Conservation (phyloP, 2,113 vertebrate species). For the Leiothrix lutea region DNA sequence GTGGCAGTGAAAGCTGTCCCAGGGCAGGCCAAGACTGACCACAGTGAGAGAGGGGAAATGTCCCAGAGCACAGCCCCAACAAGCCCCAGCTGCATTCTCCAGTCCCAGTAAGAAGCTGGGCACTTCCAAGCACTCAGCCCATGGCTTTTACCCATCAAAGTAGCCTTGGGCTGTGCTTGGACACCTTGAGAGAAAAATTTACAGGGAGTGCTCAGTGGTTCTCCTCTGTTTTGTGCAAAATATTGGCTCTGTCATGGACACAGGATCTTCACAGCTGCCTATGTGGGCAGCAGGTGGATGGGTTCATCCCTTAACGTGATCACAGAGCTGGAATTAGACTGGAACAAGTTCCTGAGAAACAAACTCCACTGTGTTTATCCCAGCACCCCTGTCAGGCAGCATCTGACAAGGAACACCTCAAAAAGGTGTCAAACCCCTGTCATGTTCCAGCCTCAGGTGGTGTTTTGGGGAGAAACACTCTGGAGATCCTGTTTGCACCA, state of each 20-base stretch:
- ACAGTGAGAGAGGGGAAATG: not conserved
- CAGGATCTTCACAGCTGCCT: not conserved
- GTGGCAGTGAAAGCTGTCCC: not conserved
- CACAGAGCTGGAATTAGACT: not conserved
- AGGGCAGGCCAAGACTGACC: not conserved
- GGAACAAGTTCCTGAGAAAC: not conserved
- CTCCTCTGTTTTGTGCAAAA: not conserved
- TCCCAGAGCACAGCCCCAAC: fast-evolving
- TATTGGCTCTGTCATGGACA: not conserved
- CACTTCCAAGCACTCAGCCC: not conserved
- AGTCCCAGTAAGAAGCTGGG: not conserved
- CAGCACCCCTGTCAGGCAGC: not conserved
- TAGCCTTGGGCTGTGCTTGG: not conserved
- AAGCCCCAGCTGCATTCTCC: not conserved
- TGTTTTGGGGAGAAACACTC: not conserved
- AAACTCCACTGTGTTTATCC: not conserved
- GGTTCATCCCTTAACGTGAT: not conserved
- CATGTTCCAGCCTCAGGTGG: not conserved
- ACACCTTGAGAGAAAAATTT: not conserved
- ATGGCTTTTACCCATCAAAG: fast-evolving
- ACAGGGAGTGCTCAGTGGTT: not conserved
- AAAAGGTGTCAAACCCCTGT: not conserved
- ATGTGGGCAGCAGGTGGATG: not conserved
- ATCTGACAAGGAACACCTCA: not conserved
- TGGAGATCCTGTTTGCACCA: not conserved